Base-by-base conservation (phyloP, 2,797 vertebrate species). In the Hemibagrus guttatus region DNA sequence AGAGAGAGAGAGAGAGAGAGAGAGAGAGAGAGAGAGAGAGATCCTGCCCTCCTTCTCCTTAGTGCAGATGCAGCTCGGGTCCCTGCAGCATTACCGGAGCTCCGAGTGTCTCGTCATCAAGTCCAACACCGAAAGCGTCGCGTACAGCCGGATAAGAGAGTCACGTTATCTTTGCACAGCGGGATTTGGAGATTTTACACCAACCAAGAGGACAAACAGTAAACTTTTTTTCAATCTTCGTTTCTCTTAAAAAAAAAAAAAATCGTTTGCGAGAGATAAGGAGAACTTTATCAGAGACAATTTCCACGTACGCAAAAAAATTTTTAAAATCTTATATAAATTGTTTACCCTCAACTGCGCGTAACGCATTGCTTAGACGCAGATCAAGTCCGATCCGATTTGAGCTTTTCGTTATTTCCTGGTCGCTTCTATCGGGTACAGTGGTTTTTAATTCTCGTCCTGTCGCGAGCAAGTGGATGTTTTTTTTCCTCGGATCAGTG, bases 1-100 rank as follows among this genome's bases (percentile, higher is more conserved):
- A 63, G 87, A 87, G 81, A 17, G 83, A 46, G n/a, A 4, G 89
- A 89, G 89, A 84, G 75, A 86, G 87, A 58, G 87, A 64, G 91
- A 35, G 88, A 35, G 90, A 35, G 66, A 12, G 89, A 89, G 89
- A 85, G 75, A 82, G 90, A 90, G 79, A 93, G 91, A 92, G 91
- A 94, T 93, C 92, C 93, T 95, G 94, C 93, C 93, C 94, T 95
- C 94, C 94, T 94, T 93, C 95, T 94, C 94, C 94, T 95, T 94
- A 94, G 95, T 95, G 95, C 95, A 93, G 94, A 95, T 93, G 91
- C 94, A 96, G 94, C 94, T 91, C 92, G 93, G 91, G 95, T 96
- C 95, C 95, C 95, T 94, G 95, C 96, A 95, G 96, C 95, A 96
- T 95, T 95, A 93, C 93, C 92, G 93, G 90, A 91, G 91, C 89